A percentile compares a stretch with the other conserved stretches of the same genome.
Conservation (phyloP, 2,888 invertebrate species). For the Ennomos fuscantarius region DNA sequence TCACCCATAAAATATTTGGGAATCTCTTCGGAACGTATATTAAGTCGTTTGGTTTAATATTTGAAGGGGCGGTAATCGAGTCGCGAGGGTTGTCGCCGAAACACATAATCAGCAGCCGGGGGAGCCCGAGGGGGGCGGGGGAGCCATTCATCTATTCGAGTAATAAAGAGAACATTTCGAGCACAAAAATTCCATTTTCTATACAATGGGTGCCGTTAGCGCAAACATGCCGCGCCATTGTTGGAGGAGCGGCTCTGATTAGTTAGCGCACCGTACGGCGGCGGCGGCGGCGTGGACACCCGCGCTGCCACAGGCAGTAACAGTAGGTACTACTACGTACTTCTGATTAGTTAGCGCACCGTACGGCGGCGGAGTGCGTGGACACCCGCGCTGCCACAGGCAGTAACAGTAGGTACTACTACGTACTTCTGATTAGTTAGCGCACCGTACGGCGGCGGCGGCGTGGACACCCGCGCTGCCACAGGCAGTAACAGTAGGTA, state of each 20-base stretch:
- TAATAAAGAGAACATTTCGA: slow-evolving; percentile 23
- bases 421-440: background rate
- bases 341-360: too few species aligned
- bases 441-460: background rate
- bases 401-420: too few species aligned
- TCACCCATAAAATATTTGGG: slow-evolving; percentile 30
- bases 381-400: too few species aligned
- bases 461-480: too few species aligned
- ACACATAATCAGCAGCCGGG: slow-evolving; percentile 15
- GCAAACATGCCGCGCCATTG: background rate
- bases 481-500: too few species aligned
- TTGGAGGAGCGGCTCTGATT: background rate
- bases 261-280: slow-evolving; percentile 3
- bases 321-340: too few species aligned
- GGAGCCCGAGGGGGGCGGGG: too few species aligned
- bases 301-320: too few species aligned
- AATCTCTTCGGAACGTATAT: slow-evolving; percentile 30
- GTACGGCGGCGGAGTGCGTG: too few species aligned
- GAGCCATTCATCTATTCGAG: slow-evolving; percentile 22
- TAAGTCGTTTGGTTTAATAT: slow-evolving; percentile 38
- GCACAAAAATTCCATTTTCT: slow-evolving; percentile 25
- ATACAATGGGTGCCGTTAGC: slow-evolving; percentile 13
- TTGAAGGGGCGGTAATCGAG: slow-evolving; percentile 37
- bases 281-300: background rate
- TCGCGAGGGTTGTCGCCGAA: slow-evolving; percentile 21